Evolutionary conservation across 64 coral and sea anemone species (phyloP).

Genomic region (Acropora yongei): DNA sequence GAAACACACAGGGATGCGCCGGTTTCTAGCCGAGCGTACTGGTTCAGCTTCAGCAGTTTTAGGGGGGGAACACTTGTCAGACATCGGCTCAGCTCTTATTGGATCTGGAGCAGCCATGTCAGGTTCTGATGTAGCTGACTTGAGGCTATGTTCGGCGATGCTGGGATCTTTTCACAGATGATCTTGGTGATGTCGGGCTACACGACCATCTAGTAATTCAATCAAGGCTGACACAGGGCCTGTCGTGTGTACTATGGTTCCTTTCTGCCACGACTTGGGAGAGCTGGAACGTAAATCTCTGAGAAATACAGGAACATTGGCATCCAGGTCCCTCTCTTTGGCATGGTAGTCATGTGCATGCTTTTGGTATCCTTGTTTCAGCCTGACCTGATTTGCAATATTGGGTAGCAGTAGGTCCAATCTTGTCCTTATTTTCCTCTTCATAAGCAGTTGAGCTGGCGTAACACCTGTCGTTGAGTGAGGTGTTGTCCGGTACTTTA

Average conservation of each 20-base stretch:
- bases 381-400: not conserved
- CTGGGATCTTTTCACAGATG: not conserved
- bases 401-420: not conserved
- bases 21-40: not conserved
- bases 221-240: conserved; percentile 40
- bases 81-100: not conserved
- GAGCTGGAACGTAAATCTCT: conserved; percentile 16
- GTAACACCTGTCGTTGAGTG: conserved; percentile 47
- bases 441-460: conserved; percentile 54
- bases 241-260: conserved; percentile 16
- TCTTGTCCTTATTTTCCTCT: not conserved
- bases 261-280: conserved; percentile 39
- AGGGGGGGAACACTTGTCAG: not conserved
- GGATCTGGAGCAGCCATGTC: not conserved
- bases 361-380: conserved; percentile 17
- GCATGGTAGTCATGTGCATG: conserved; percentile 31
- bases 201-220: conserved; percentile 14
- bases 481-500: conserved; percentile 32
- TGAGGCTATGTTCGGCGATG: not conserved
- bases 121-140: not conserved
- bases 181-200: conserved; percentile 20
- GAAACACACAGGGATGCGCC: not conserved
- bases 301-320: conserved; percentile 22
- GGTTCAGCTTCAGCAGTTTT: not conserved
- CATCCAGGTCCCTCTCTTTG: conserved; percentile 15